Evolutionary conservation across 2,888 invertebrate genomes (phyloP).

Genomic region (Coenonympha arcania): DNA sequence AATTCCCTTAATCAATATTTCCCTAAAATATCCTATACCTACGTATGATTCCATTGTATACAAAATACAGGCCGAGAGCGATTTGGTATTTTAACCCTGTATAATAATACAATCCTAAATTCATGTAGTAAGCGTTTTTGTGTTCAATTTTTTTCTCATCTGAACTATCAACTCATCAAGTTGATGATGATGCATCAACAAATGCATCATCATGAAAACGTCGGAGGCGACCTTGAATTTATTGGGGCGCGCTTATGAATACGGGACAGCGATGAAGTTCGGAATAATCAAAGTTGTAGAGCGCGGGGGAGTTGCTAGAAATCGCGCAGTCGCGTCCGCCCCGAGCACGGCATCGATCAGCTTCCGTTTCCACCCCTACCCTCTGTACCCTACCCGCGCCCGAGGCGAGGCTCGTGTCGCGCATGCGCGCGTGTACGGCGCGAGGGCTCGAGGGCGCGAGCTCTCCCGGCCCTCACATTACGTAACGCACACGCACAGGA

Average conservation of each 20-base stretch:
- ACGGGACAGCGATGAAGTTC: conserved; percentile 41
- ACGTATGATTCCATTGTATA: no score
- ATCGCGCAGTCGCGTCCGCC: conserved; percentile 29
- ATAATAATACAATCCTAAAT: no score
- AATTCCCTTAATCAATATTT: no score
- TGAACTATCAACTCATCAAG: no score
- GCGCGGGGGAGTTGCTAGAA: conserved; percentile 27
- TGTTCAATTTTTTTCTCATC: background rate
- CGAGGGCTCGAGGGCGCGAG: conserved; percentile 40
- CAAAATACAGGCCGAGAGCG: no score
- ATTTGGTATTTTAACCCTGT: no score
- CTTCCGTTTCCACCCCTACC: no score
- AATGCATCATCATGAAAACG: no score
- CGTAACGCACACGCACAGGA: conserved; percentile 73
- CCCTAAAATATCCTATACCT: no score
- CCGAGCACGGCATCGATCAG: conserved; percentile 33
- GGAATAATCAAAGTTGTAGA: conserved; percentile 24
- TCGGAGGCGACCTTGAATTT: conserved; percentile 29
- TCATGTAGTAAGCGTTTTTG: no score
- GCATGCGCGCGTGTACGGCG: conserved; percentile 24
- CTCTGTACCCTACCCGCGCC: no score
- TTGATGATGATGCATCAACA: conserved; percentile 1
- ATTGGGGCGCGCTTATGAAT: conserved; percentile 42
- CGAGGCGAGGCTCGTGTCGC: conserved; percentile 19
- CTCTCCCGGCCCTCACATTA: conserved; percentile 64